phyloP scores from a whole-genome alignment of 2,113 vertebrate species.

The Peromyscus maniculatus region DNA sequence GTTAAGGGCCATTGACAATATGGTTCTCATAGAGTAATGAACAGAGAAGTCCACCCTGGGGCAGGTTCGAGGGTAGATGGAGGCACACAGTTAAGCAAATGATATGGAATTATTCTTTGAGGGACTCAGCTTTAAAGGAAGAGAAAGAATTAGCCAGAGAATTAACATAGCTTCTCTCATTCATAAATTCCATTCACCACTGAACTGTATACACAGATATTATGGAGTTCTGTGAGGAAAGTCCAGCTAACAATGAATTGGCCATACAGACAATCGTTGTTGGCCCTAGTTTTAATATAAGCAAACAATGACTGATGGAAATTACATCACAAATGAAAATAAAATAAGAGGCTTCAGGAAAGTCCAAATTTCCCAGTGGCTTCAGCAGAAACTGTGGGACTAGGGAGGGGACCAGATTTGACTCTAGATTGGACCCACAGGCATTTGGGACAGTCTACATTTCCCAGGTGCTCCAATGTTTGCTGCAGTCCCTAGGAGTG shows the following conservation, averaged over 20 bases:
- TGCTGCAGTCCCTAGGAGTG: not conserved
- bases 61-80: not conserved
- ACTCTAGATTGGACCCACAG: not conserved
- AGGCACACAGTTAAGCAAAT: not conserved
- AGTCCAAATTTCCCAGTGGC: not conserved
- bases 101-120: not conserved
- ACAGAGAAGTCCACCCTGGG: not conserved
- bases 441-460: not conserved
- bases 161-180: not conserved
- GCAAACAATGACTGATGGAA: not conserved
- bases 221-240: not conserved
- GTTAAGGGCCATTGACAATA: not conserved
- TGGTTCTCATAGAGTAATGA: not conserved
- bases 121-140: not conserved
- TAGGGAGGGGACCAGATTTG: not conserved
- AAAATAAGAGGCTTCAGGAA: not conserved
- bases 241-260: not conserved
- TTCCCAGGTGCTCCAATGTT: not conserved
- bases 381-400: not conserved
- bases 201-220: not conserved
- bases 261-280: not conserved
- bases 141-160: not conserved
- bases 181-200: not conserved
- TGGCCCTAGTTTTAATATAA: not conserved
- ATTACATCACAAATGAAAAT: not conserved